Percentiles rank a stretch among this genome's conserved stretches.
These are phyloP conservation scores for Dasyurus viverrinus DNA, from an alignment of 2,113 vertebrate species.

Conservation along the genomic window DNA sequence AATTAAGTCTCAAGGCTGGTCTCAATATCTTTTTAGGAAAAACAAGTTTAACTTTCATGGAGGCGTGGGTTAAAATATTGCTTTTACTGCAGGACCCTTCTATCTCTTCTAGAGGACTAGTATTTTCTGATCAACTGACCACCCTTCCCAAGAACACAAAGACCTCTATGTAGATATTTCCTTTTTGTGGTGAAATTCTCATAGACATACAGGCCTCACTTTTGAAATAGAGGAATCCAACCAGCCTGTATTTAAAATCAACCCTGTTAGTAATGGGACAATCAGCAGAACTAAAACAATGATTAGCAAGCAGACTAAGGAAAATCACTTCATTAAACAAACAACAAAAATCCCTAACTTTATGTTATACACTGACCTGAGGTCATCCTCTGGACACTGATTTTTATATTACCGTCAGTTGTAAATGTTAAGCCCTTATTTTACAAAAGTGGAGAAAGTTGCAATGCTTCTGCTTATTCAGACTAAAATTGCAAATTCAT, in stretches of 20 bases:
- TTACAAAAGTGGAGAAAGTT: neutral
- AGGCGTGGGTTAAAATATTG: neutral
- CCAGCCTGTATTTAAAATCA: constrained; percentile 24
- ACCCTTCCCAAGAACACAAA: neutral
- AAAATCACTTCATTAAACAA: constrained; percentile 1
- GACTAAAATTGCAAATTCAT: constrained; percentile 30
- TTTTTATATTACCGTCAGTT: neutral
- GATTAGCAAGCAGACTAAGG: neutral
- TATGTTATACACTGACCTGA: neutral
- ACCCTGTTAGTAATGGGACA: neutral
- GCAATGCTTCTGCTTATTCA: neutral
- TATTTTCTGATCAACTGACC: neutral
- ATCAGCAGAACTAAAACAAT: constrained; percentile 18
- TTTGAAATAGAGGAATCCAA: neutral
- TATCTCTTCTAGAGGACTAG: neutral
- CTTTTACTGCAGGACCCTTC: neutral
- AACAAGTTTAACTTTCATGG: neutral
- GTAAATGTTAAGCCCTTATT: neutral
- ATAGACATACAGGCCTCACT: neutral
- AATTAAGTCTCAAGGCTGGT: neutral
- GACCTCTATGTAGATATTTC: accelerated
- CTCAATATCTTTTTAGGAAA: neutral
- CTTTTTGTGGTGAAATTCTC: constrained; percentile 39
- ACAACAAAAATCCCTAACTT: neutral
- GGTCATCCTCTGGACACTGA: neutral